Percentiles rank a stretch among this genome's conserved stretches.
Conservation (phyloP, 2,113 vertebrate species). For the Ictalurus furcatus region DNA sequence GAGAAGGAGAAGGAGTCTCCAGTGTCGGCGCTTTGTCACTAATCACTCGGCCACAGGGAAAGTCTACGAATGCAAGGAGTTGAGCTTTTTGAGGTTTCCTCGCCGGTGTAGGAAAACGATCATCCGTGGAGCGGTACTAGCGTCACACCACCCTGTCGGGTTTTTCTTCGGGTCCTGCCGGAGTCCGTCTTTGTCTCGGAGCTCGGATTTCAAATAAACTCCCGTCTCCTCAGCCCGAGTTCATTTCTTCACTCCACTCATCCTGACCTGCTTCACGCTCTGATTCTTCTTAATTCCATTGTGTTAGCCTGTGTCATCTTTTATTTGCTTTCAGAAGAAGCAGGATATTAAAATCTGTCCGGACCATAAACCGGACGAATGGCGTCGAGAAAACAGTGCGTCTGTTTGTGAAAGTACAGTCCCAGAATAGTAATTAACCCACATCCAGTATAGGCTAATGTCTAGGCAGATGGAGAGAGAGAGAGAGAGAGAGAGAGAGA, state of each 20-base stretch:
- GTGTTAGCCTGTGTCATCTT: slow-evolving; percentile 30
- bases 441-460: slow-evolving; percentile 57
- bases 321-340: slow-evolving; percentile 38
- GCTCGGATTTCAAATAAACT: background rate
- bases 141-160: too few relatives aligned
- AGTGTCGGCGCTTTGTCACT: background rate
- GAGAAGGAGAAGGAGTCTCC: background rate
- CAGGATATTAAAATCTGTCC: slow-evolving; percentile 56
- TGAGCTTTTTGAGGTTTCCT: background rate
- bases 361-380: slow-evolving; percentile 46
- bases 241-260: background rate
- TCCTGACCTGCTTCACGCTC: slow-evolving; percentile 18
- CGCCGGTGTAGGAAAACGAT: too few relatives aligned
- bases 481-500: too few relatives aligned
- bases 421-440: slow-evolving; percentile 64
- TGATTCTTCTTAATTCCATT: slow-evolving; percentile 29
- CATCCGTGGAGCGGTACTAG: too few relatives aligned
- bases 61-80: background rate
- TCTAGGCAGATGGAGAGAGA: slow-evolving; percentile 62
- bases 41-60: background rate
- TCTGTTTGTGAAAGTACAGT: slow-evolving; percentile 38
- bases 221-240: background rate
- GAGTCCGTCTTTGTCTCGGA: background rate
- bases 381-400: slow-evolving; percentile 35
- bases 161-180: background rate